These are phyloP conservation scores for Euplexia lucipara DNA, from an alignment of 2,888 invertebrate genomes.

Conservation along the genomic window DNA sequence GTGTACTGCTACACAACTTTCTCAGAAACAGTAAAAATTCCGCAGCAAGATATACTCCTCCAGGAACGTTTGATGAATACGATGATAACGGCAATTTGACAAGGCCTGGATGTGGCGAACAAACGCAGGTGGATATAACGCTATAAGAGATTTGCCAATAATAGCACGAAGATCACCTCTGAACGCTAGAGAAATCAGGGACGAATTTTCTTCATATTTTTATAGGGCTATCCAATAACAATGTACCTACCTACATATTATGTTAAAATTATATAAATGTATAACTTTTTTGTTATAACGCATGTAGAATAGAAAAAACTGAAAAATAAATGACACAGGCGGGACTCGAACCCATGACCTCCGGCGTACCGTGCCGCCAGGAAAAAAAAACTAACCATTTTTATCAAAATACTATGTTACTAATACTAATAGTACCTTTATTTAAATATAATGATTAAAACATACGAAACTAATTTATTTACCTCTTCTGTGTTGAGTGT, in stretches of 20 bases:
- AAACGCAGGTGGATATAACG: constrained; percentile 46
- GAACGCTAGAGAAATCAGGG: constrained; percentile 51
- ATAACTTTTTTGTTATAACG: constrained; percentile 32
- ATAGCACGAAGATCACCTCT: constrained; percentile 55
- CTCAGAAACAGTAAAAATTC: constrained; percentile 45
- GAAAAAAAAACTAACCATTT: constrained; percentile 38
- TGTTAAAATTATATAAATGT: constrained; percentile 30
- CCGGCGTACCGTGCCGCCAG: constrained; percentile 38
- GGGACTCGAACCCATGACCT: constrained; percentile 36
- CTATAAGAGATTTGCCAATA: constrained; percentile 49
- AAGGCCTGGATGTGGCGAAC: constrained; percentile 51
- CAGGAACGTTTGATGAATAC: constrained; percentile 60
- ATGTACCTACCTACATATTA: constrained; percentile 24
- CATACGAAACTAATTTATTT: constrained; percentile 50
- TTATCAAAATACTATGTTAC: constrained; percentile 41
- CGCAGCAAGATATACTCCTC: constrained; percentile 51
- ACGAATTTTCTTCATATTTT: constrained; percentile 55
- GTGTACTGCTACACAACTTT: constrained; percentile 68
- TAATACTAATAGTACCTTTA: constrained; percentile 49
- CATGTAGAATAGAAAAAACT: constrained; percentile 37
- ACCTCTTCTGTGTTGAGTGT: constrained; percentile 48
- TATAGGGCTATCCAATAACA: constrained; percentile 29
- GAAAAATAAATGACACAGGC: constrained; percentile 38
- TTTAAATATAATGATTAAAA: constrained; percentile 28
- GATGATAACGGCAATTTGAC: constrained; percentile 33